Base-by-base conservation (phyloP, 2,888 invertebrate genomes). In the Pemphredon lugubris region DNA sequence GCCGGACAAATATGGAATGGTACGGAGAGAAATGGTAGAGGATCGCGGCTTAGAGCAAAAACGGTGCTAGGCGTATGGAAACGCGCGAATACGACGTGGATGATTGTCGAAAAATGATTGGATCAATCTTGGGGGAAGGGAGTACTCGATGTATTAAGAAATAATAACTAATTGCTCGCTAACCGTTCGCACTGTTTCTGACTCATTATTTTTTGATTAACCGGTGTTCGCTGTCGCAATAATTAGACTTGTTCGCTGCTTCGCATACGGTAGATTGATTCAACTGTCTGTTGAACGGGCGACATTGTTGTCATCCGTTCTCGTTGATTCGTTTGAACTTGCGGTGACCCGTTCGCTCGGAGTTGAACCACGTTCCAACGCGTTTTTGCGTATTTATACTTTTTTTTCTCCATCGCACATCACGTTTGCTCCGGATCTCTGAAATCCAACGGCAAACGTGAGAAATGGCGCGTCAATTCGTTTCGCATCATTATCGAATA, bases 1-100 rank as follows among this genome's bases (percentile, higher is more conserved):
- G 58, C 26, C 58, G 58, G 60, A 71, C 73, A 68, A 72, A 75
- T 75, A 75, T 68, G 72, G 72, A 64, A 68, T 61, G 57, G 72
- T 42, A 64, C 51, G 55, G 57, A 53, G 55, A 37, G 54, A 57
- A 58, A 54, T 40, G 26, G 34, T 42, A 47, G 47, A 55, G 44
- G 16, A 40, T 66, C 34, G 32, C 13, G 40, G 51, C 4, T 3
- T 21, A 40, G 42, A n/a, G 14, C 37, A 13, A 37, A 21, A 11
- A 14, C 44, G 14, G 23, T 14, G 16, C 6, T 42, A 18, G 21
- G 20, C 42, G 42, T n/a, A 30, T 55, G 26, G 7, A 21, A 40
- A 42, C 44, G 11, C 39, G 32, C 5, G n/a, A 11, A n/a, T 11
- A 30, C 14, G 13, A 13, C 21, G 37, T 16, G 11, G 34, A 40